Evolutionary conservation across 1,140 invertebrate species (phyloP).

Genomic region (Drosophila ficusphila): DNA sequence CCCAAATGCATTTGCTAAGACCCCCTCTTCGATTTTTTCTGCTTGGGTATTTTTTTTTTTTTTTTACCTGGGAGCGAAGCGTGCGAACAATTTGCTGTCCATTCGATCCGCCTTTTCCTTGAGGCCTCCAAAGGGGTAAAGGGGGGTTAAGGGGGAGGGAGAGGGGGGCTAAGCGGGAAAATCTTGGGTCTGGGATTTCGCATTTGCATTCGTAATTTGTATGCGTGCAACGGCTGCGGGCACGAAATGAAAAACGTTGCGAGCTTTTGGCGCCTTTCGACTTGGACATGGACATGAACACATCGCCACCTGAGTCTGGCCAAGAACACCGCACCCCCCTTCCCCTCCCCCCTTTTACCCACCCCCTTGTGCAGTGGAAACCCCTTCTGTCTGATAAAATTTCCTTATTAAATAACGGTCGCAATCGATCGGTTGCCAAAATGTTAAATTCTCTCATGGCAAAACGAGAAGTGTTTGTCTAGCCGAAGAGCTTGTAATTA

Average conservation of each 20-base stretch:
- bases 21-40: neutral
- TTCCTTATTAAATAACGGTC: conserved; percentile 81
- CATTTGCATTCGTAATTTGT: conserved; percentile 69
- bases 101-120: conserved; percentile 61
- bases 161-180: neutral
- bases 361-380: too few relatives aligned
- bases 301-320: conserved; percentile 28
- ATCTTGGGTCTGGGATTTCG: conserved; percentile 33
- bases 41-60: neutral
- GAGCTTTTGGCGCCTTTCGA: conserved; percentile 71
- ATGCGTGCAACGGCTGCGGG: conserved; percentile 61
- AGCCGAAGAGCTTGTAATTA: neutral
- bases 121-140: conserved; percentile 3
- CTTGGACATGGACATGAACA: conserved; percentile 29
- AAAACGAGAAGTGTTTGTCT: neutral
- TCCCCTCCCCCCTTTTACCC: neutral
- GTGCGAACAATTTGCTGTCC: conserved; percentile 74
- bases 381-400: conserved; percentile 22
- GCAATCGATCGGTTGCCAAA: conserved; percentile 51
- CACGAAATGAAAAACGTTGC: conserved; percentile 52
- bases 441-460: conserved; percentile 18
- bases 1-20: conserved; percentile 58
- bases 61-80: conserved; percentile 54
- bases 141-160: neutral
- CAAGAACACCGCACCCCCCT: neutral